A percentile compares a stretch with the other conserved stretches of the same genome.
These are phyloP conservation scores for Pimephales promelas DNA, from an alignment of 2,113 vertebrate species.

Conservation along the genomic window DNA sequence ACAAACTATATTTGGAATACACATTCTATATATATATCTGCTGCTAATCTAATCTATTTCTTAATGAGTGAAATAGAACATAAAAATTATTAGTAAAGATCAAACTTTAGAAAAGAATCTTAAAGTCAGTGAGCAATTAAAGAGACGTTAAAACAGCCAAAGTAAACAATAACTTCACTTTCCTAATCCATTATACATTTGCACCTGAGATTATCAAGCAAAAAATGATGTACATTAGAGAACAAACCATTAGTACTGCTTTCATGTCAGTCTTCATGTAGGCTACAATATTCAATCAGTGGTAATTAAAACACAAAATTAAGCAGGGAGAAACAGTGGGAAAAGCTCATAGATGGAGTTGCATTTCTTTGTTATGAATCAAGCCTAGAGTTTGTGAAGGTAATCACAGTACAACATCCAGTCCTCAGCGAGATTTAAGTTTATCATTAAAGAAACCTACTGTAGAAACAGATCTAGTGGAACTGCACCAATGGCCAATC, in stretches of 20 bases:
- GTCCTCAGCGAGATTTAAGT: not conserved
- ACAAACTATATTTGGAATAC: not conserved
- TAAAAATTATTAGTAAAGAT: not conserved
- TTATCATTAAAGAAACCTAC: not conserved
- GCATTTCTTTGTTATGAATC: not conserved
- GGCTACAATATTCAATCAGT: not conserved
- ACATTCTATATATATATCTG: no score
- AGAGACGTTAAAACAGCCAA: not conserved
- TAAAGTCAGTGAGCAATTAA: not conserved
- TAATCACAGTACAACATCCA: not conserved
- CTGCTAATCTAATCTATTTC: not conserved
- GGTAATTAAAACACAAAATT: not conserved
- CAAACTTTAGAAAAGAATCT: not conserved
- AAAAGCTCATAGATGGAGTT: not conserved
- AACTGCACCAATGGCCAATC: not conserved
- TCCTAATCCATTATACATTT: not conserved
- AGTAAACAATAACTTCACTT: not conserved
- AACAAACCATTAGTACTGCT: not conserved
- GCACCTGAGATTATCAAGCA: not conserved
- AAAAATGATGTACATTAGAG: constrained; percentile 19
- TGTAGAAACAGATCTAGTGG: not conserved
- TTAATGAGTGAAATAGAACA: not conserved
- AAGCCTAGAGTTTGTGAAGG: not conserved
- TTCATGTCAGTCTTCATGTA: not conserved
- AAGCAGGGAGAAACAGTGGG: not conserved